Base-by-base conservation (phyloP, 1,140 invertebrate genomes). In the Ephestia elutella region DNA sequence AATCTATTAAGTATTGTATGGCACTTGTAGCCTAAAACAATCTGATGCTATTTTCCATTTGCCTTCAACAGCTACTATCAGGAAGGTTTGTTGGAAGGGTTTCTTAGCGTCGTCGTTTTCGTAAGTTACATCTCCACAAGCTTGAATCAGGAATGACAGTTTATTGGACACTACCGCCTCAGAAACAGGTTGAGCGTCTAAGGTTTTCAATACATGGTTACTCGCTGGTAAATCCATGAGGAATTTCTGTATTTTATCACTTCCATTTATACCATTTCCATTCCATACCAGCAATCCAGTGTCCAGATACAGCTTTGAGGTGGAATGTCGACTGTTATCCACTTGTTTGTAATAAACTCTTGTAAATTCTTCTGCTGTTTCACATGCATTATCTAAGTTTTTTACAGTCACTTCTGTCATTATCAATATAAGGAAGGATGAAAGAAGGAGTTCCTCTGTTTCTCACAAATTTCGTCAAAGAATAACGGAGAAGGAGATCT, bases 11-110 rank as follows among this genome's bases (percentile, higher is more conserved):
- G 53, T 71, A 49, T 57, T 82, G 53, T 85, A 80, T 18, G 85
- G 85, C 5, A 86, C 79, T 90, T 96, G 94, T 68, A 94, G 89
- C 73, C 95, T 90, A 72, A 94, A 96, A 66, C 92, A 94, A 76
- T 97, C 96, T 49, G 92, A 95, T 19, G 95, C 94, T 62, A 97
- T 95, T 89, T 96, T 96, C 95, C 95, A 97, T 78, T 96, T 96
- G 59, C 95, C 94, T 18, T 92, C 94, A 68, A 94, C 91, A 11
- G 94, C 94, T 0, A 95, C 95, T 15, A 97, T 92, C 0, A 96
- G 82, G 70, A 97, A 96, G 10, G 92, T 94, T 82, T 97, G 95
- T 69, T 94, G 92, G 68, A 96, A 96, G 7, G 92, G 89, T 71
- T 92, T 93, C 0, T 80, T 73, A 0, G 70, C 55, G 25, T 90